These are phyloP conservation scores for Merluccius polli DNA, from an alignment of 2,797 vertebrate genomes.

Conservation along the genomic window DNA sequence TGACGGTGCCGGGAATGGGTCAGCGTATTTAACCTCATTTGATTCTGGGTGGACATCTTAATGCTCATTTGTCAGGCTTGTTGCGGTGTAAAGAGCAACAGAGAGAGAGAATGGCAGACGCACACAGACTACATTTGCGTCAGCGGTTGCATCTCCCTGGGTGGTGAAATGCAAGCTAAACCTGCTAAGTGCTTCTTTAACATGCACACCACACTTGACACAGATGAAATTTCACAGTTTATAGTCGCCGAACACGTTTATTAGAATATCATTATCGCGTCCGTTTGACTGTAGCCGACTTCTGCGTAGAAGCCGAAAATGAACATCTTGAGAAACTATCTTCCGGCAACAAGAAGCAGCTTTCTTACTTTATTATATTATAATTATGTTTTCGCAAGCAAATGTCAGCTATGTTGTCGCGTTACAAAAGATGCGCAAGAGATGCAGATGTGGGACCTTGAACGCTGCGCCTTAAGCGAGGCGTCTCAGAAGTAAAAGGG, in stretches of 20 bases:
- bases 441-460: not conserved
- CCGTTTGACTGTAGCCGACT: not conserved
- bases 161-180: constrained; percentile 58
- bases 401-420: not conserved
- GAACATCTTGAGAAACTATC: not conserved
- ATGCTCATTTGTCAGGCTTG: constrained; percentile 17
- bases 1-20: not conserved
- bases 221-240: constrained; percentile 35
- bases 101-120: constrained; percentile 31
- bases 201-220: constrained; percentile 43
- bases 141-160: constrained; percentile 47
- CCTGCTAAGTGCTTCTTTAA: constrained; percentile 48
- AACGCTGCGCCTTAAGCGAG: not conserved
- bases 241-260: constrained; percentile 27
- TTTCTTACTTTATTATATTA: not conserved
- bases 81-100: constrained; percentile 23
- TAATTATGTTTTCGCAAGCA: not conserved
- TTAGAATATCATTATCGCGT: constrained; percentile 16
- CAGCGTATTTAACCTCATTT: not conserved
- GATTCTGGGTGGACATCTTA: not conserved
- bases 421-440: not conserved
- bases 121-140: constrained; percentile 53
- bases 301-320: not conserved
- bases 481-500: not conserved
- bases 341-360: not conserved